Conservation (phyloP, 2,888 invertebrate species). For the Spodoptera picta region DNA sequence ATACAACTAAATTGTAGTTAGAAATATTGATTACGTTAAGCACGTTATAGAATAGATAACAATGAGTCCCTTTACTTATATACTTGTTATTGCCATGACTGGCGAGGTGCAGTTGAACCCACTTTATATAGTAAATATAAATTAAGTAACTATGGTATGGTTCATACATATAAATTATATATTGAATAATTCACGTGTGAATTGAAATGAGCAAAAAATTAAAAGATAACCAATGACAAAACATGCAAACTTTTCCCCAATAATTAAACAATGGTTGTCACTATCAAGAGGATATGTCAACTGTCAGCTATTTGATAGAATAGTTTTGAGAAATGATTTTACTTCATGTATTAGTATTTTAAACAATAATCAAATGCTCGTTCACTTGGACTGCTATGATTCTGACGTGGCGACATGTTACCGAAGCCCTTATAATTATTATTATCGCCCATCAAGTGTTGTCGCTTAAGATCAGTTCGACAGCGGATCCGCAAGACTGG, state of each 20-base stretch:
- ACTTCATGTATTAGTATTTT: conserved; percentile 23
- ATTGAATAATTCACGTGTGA: too few relatives aligned
- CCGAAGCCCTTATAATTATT: conserved; percentile 46
- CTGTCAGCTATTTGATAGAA: conserved; percentile 36
- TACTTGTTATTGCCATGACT: too few relatives aligned
- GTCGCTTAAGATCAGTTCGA: background rate
- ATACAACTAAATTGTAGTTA: too few relatives aligned
- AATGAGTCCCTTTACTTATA: too few relatives aligned
- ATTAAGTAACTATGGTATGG: too few relatives aligned
- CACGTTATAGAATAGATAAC: too few relatives aligned
- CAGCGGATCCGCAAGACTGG: conserved; percentile 57
- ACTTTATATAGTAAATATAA: too few relatives aligned
- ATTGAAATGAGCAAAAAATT: background rate
- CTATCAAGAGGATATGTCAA: conserved; percentile 18
- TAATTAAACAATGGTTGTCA: background rate
- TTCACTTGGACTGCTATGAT: conserved; percentile 61
- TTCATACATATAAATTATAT: too few relatives aligned
- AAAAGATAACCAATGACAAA: conserved; percentile 2
- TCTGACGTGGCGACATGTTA: conserved; percentile 56
- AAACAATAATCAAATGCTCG: conserved; percentile 50
- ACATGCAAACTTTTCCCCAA: background rate
- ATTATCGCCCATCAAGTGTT: conserved; percentile 12
- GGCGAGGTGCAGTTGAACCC: too few relatives aligned
- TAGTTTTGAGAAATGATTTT: conserved; percentile 39
- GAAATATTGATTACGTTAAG: too few relatives aligned